Evolutionary conservation across 2,797 vertebrate species (phyloP).

Genomic region (Falco novaeseelandiae): DNA sequence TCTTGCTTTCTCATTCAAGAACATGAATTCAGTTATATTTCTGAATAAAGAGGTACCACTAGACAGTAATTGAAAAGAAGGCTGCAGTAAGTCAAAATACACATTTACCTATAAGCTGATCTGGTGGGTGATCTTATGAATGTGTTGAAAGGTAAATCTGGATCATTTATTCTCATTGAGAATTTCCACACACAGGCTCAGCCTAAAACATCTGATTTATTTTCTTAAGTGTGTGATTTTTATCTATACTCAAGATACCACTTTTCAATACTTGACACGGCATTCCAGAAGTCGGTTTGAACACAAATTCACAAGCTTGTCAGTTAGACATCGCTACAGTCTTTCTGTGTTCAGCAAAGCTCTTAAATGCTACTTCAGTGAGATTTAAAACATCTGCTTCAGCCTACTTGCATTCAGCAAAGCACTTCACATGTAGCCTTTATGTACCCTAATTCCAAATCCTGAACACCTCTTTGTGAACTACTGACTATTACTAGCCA

Average conservation of each 20-base stretch:
- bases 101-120: background rate
- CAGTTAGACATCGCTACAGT: background rate
- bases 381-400: background rate
- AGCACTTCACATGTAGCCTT: background rate
- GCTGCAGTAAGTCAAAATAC: background rate
- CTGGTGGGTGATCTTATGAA: background rate
- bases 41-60: background rate
- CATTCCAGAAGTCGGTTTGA: background rate
- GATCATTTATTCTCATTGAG: background rate
- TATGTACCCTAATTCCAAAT: background rate
- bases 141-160: background rate
- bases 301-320: background rate
- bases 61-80: background rate
- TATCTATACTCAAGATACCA: background rate
- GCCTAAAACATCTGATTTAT: background rate
- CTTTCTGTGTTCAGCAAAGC: background rate
- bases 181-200: background rate
- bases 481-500: background rate
- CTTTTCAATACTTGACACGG: background rate
- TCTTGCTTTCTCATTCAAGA: background rate
- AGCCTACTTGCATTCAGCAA: background rate
- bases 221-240: background rate
- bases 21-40: background rate
- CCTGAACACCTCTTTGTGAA: background rate
- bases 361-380: background rate